Conservation (phyloP, 1,140 invertebrate species). For the Calephelis virginiensis region DNA sequence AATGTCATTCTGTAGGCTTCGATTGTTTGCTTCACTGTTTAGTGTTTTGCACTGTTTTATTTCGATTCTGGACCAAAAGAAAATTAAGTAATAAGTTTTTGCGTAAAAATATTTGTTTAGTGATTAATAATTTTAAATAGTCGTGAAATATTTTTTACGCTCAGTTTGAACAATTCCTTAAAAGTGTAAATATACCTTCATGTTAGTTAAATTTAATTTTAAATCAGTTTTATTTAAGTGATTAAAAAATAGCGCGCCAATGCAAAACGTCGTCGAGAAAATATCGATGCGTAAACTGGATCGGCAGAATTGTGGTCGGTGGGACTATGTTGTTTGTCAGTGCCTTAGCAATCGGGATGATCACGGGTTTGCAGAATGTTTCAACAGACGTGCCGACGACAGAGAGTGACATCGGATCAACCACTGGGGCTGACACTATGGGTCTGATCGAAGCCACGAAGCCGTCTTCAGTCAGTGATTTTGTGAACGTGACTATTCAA, state of each 20-base stretch:
- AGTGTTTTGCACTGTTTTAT: constrained; percentile 53
- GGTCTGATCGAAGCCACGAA: constrained; percentile 55
- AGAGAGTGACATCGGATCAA: constrained; percentile 51
- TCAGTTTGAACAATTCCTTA: constrained; percentile 32
- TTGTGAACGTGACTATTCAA: constrained; percentile 63
- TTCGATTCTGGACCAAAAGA: constrained; percentile 43
- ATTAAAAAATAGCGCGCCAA: constrained; percentile 53
- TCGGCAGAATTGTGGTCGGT: constrained; percentile 49
- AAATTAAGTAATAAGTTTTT: constrained; percentile 37
- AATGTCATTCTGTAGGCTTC: constrained; percentile 65
- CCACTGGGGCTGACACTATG: constrained; percentile 48
- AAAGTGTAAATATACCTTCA: constrained; percentile 44
- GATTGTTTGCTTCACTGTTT: constrained; percentile 65
- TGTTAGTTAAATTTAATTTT: constrained; percentile 46
- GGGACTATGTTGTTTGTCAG: constrained; percentile 74
- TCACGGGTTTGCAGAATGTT: constrained; percentile 66
- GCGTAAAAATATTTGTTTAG: constrained; percentile 29
- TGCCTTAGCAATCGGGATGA: constrained; percentile 72
- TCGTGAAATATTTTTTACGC: constrained; percentile 28
- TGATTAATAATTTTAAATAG: constrained; percentile 31
- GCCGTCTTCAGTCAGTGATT: constrained; percentile 44
- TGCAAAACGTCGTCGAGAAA: constrained; percentile 52
- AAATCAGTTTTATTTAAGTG: constrained; percentile 40
- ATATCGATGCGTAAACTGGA: constrained; percentile 64
- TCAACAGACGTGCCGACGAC: constrained; percentile 53